phyloP scores from a whole-genome alignment of 2,797 vertebrate species.

The Halcyon badia region DNA sequence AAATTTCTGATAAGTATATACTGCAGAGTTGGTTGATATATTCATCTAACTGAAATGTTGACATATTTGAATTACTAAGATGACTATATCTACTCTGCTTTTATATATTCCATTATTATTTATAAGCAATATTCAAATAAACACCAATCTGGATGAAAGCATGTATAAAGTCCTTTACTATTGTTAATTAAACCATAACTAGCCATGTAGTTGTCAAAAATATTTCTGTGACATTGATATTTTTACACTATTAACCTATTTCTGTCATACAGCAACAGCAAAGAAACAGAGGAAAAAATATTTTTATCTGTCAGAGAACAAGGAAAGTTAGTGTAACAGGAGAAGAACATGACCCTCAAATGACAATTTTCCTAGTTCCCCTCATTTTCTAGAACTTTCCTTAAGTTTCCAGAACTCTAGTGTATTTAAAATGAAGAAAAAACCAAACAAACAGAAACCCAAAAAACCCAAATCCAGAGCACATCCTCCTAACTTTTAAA shows the following conservation, averaged over 20 bases:
- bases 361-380: not conserved
- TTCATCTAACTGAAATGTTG: not conserved
- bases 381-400: not conserved
- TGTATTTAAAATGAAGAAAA: not conserved
- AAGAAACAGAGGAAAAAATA: not conserved
- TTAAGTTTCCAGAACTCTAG: not conserved
- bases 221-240: not conserved
- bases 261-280: not conserved
- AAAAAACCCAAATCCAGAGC: not conserved
- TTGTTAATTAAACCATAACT: not conserved
- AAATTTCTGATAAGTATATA: not conserved
- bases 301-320: not conserved
- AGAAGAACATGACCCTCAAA: not conserved
- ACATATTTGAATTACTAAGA: not conserved
- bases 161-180: not conserved
- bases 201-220: not conserved
- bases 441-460: rapidly evolving
- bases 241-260: not conserved
- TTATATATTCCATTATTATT: not conserved
- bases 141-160: not conserved
- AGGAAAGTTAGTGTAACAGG: not conserved
- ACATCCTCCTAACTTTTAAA: not conserved
- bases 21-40: not conserved
- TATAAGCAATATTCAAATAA: not conserved
- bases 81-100: not conserved